Conservation (phyloP, 2,888 invertebrate genomes). For the Troides oblongomaculatus region DNA sequence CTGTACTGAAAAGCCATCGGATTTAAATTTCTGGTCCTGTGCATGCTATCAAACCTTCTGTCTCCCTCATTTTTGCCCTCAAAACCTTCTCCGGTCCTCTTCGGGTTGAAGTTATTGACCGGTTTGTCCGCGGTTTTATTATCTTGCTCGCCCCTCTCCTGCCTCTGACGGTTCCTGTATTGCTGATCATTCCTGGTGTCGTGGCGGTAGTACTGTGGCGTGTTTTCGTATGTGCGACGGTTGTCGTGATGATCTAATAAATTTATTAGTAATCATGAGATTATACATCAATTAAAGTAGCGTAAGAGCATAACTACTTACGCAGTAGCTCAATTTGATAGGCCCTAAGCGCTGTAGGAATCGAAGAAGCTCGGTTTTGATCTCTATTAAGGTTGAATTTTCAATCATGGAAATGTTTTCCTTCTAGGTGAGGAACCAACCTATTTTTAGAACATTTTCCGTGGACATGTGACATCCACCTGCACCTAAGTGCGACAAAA, state of each 20-base stretch:
- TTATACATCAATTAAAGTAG: neutral
- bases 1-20: slow-evolving; percentile 41
- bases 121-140: slow-evolving; percentile 12
- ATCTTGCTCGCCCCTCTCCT: slow-evolving; percentile 17
- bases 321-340: too few relatives aligned
- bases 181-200: slow-evolving; percentile 17
- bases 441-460: too few relatives aligned
- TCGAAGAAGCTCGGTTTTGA: too few relatives aligned
- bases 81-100: neutral
- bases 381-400: too few relatives aligned
- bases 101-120: neutral
- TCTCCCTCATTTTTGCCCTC: slow-evolving; percentile 14
- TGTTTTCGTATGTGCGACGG: slow-evolving; percentile 38
- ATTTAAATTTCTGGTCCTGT: slow-evolving; percentile 21
- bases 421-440: too few relatives aligned
- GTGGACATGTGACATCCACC: too few relatives aligned
- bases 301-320: neutral
- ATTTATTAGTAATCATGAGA: neutral
- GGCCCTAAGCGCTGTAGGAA: too few relatives aligned
- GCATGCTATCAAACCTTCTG: slow-evolving; percentile 18
- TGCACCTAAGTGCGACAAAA: too few relatives aligned
- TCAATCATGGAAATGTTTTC: too few relatives aligned
- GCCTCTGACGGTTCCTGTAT: slow-evolving; percentile 16
- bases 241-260: slow-evolving; percentile 35
- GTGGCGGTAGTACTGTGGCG: slow-evolving; percentile 29